phyloP scores from a whole-genome alignment of 2,888 invertebrate species.

The Augiades crinisus region DNA sequence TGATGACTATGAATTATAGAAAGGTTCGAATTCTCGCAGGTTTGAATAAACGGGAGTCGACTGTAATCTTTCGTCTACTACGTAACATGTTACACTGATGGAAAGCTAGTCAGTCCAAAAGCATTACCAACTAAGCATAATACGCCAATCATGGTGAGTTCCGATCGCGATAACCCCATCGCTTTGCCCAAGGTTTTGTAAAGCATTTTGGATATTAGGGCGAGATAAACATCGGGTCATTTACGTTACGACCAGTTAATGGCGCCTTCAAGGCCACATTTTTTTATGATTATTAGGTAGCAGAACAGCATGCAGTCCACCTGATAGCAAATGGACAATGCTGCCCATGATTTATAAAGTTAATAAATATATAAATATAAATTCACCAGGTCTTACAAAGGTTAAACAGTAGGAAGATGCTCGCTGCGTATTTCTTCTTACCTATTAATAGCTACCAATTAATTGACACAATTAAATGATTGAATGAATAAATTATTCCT shows the following conservation, averaged over 20 bases:
- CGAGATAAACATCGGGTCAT: slow-evolving; percentile 8
- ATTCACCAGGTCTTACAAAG: no score
- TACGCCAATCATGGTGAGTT: not conserved
- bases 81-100: not conserved
- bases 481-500: no score
- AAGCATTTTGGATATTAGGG: not conserved
- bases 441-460: no score
- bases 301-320: not conserved
- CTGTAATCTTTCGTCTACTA: no score
- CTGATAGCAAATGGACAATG: not conserved
- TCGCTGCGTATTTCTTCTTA: no score
- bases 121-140: not conserved
- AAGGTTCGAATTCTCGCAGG: not conserved
- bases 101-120: not conserved
- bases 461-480: no score
- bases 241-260: not conserved
- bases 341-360: no score
- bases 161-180: slow-evolving; percentile 4
- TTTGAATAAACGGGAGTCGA: no score
- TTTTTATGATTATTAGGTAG: no score
- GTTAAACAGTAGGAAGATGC: no score
- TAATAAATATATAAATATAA: no score
- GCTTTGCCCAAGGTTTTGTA: slow-evolving; percentile 8
- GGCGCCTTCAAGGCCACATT: not conserved
- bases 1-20: no score